phyloP scores from a whole-genome alignment of 1,140 invertebrate species.

The Spodoptera frugiperda region DNA sequence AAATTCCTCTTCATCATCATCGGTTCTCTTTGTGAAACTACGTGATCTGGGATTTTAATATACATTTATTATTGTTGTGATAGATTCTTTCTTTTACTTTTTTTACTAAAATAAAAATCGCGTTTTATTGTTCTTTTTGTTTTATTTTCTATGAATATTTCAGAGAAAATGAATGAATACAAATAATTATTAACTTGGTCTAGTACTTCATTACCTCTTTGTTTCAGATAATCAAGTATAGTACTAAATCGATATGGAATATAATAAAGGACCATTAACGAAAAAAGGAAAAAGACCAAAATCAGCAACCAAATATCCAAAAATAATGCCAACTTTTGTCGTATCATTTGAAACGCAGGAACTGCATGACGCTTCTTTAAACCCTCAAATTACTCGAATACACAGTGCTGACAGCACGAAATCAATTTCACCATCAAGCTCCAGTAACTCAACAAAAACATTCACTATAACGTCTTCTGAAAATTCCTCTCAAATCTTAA shows the following conservation, averaged over 20 bases:
- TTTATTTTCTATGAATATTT: neutral
- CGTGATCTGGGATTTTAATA: slow-evolving; percentile 70
- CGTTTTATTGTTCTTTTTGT: neutral
- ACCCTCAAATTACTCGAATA: slow-evolving; percentile 42
- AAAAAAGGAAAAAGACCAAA: slow-evolving; percentile 47
- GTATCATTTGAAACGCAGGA: slow-evolving; percentile 54
- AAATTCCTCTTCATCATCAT: neutral
- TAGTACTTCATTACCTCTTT: slow-evolving; percentile 10
- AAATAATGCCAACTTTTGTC: slow-evolving; percentile 47
- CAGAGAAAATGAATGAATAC: neutral
- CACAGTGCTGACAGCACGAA: slow-evolving; percentile 24
- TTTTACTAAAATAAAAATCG: neutral
- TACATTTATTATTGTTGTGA: slow-evolving; percentile 19
- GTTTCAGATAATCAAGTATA: slow-evolving; percentile 10
- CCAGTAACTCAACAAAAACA: slow-evolving; percentile 24
- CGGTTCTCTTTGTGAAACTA: slow-evolving; percentile 53
- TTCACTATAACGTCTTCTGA: slow-evolving; percentile 20
- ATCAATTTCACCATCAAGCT: neutral
- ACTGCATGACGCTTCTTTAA: slow-evolving; percentile 48
- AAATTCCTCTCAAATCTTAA: neutral
- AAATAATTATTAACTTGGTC: too few species aligned
- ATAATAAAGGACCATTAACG: slow-evolving; percentile 13
- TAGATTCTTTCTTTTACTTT: slow-evolving; percentile 42
- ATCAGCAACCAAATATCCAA: slow-evolving; percentile 45
- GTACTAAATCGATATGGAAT: slow-evolving; percentile 40